Conservation (phyloP, 2,797 vertebrate genomes). For the Manis pentadactyla region DNA sequence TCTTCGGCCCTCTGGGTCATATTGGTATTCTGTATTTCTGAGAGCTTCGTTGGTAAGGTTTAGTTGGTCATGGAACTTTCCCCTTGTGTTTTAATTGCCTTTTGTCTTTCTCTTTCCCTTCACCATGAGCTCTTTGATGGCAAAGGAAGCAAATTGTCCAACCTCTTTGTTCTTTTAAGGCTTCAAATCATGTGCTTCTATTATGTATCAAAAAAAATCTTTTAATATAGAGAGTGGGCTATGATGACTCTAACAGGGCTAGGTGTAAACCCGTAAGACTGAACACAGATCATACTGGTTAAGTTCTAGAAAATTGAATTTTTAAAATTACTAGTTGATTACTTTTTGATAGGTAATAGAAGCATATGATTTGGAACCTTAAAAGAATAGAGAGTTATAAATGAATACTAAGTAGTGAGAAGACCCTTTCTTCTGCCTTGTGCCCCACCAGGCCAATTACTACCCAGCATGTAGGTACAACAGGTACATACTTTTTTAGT, state of each 20-base stretch:
- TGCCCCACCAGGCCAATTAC: background rate
- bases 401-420: background rate
- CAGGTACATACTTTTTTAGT: background rate
- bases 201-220: background rate
- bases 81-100: background rate
- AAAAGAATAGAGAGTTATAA: background rate
- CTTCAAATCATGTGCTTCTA: no score
- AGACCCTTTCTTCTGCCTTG: background rate
- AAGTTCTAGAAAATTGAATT: background rate
- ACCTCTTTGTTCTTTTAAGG: no score
- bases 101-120: background rate
- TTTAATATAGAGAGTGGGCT: background rate
- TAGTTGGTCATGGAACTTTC: background rate
- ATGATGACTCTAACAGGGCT: background rate
- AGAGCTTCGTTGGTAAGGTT: background rate
- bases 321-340: background rate
- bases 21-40: background rate
- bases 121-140: background rate
- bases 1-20: no score
- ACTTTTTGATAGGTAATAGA: background rate
- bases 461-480: rapidly evolving
- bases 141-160: background rate
- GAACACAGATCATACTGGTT: background rate
- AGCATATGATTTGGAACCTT: background rate
- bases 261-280: background rate